Evolutionary conservation across 2,888 invertebrate genomes (phyloP).

Genomic region (Mellilla xanthometata): DNA sequence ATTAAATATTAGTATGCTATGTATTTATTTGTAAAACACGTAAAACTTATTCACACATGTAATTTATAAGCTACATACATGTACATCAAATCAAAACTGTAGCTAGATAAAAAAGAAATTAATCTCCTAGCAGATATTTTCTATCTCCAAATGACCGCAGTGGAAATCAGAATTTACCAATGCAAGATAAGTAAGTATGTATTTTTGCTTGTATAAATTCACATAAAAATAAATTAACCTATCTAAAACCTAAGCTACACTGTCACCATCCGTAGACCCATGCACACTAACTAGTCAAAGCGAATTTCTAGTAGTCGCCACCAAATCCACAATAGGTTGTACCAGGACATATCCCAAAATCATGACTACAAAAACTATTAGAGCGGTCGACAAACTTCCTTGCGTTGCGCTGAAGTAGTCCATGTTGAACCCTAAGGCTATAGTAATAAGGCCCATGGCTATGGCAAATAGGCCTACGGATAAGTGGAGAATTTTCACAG

Average conservation of each 20-base stretch:
- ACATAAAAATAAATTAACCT: no score
- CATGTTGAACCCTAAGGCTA: conserved; percentile 69
- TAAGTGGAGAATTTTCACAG: conserved; percentile 76
- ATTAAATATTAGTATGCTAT: no score
- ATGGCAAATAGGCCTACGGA: conserved; percentile 76
- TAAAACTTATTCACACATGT: no score
- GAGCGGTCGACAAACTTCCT: conserved; percentile 55
- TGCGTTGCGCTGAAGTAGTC: conserved; percentile 53
- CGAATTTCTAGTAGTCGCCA: conserved; percentile 55
- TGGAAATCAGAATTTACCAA: no score
- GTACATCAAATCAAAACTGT: no score
- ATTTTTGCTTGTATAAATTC: no score
- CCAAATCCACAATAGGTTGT: conserved; percentile 63
- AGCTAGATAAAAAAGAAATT: no score
- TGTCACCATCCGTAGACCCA: conserved; percentile 55
- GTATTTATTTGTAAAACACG: no score
- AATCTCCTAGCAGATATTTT: no score
- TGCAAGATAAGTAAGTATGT: no score
- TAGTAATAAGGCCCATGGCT: conserved; percentile 74
- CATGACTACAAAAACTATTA: conserved; percentile 59
- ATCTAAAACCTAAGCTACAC: conserved; percentile 44
- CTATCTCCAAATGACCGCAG: no score
- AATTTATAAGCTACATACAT: no score
- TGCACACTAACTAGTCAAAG: conserved; percentile 58
- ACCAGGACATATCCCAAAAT: conserved; percentile 58